phyloP scores from a whole-genome alignment of 2,888 invertebrate species.

The Vanessa cardui region DNA sequence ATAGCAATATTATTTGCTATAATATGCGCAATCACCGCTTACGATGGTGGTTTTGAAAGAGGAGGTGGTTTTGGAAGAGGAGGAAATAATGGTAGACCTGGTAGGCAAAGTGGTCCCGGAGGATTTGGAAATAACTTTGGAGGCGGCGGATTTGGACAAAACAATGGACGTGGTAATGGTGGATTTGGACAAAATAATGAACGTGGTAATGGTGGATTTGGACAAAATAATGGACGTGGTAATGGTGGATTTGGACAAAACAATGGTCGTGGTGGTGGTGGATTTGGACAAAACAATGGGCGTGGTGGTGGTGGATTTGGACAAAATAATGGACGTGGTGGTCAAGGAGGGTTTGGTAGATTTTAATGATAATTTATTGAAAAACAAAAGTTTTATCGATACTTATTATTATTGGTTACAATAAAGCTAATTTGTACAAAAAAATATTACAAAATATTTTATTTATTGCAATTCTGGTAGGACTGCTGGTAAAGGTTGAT shows the following conservation, averaged over 20 bases:
- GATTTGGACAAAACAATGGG: constrained; percentile 8
- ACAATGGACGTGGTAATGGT: constrained; percentile 12
- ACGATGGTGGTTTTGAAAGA: constrained; percentile 18
- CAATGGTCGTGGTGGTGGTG: constrained; percentile 16
- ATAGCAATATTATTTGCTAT: neutral
- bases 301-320: neutral
- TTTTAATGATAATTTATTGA: neutral
- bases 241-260: neutral
- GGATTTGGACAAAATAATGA: constrained; percentile 10
- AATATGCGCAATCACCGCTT: constrained; percentile 5
- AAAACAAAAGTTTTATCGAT: no score
- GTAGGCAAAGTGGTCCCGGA: neutral
- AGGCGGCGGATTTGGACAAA: neutral
- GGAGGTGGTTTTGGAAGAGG: constrained; percentile 33
- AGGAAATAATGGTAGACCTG: no score
- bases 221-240: neutral
- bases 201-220: neutral
- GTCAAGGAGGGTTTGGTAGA: neutral
- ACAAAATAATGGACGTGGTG: constrained; percentile 7
- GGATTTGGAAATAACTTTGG: neutral
- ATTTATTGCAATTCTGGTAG: constrained; percentile 33
- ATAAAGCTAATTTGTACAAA: constrained; percentile 16
- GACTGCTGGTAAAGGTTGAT: constrained; percentile 49
- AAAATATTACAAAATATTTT: constrained; percentile 3
- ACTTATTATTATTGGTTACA: neutral